Evolutionary conservation across 2,888 invertebrate genomes (phyloP), one percentile per base, ranked within the genome.

Genomic region (Eilema depressum): DNA sequence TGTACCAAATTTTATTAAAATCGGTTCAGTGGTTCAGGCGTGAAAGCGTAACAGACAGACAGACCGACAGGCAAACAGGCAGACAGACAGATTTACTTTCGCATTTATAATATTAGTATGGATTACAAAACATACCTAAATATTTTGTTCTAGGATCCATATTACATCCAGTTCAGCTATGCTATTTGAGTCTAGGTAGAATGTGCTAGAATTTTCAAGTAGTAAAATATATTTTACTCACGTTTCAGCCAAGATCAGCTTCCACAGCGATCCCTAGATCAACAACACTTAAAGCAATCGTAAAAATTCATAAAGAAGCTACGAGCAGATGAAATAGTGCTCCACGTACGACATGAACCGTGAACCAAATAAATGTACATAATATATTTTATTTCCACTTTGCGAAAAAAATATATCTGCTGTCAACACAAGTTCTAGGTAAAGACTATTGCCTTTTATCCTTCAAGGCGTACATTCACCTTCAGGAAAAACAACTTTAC

Each of bases 301-400:
- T 63, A 23, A 37, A 63, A 41, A 63, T 25, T 41, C 63, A 30
- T 41, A 41, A 63, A 41, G 17, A 10, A 59, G n/a, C 23, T 4
- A 63, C 37, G 33, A 61, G 20, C 20, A 61, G 30, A 59, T 59
- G 59, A 26, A 59, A 59, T 4, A 26, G 12, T 17, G 12, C 8
- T 33, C 28, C 30, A 61, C 30, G 28, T 28, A 61, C 61, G 30
- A 53, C 53, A 2, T 30, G 33, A 64, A 28, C 53, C 28, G 63
- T 20, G 28, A 64, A 53, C n/a, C n/a, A 53, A 47, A 63, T 28
- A 63, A 63, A 47, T 63, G 63, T 63, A 65, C 41, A 28, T 65
- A 65, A 28, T 23, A n/a, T 65, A 65, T 23, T 30, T 30, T 65
- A 56, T 65, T 30, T 65, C 37, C 28, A 14, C 33, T 56, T 56